Conservation (phyloP, 2,888 invertebrate genomes). For the Drosophila heteroneura region DNA sequence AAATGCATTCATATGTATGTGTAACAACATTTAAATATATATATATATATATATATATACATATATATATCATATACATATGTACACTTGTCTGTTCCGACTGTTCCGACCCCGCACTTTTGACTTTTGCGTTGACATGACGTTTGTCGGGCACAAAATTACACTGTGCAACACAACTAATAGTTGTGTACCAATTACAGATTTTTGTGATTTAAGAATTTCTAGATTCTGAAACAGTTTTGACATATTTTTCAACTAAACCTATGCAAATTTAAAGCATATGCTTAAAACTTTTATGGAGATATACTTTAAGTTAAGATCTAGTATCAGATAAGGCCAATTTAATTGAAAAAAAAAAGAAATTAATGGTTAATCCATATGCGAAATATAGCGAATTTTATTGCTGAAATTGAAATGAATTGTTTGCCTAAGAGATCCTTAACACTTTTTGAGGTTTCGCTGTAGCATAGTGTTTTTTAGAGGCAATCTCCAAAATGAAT, state of each 20-base stretch:
- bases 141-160: constrained; percentile 62
- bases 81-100: constrained; percentile 36
- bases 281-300: background rate
- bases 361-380: background rate
- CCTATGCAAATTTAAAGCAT: background rate
- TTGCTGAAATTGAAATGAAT: background rate
- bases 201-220: background rate
- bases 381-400: background rate
- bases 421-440: background rate
- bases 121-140: constrained; percentile 81
- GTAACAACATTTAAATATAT: constrained; percentile 3
- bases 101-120: constrained; percentile 59
- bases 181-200: background rate
- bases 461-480: constrained; percentile 39
- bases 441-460: background rate
- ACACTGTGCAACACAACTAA: constrained; percentile 44
- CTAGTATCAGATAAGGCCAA: background rate
- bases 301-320: background rate
- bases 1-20: constrained; percentile 33
- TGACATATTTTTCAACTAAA: rapidly evolving
- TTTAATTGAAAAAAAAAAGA: background rate
- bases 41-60: background rate
- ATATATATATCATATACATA: constrained; percentile 11
- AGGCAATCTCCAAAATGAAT: constrained; percentile 37
- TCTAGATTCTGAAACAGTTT: background rate